phyloP scores from a whole-genome alignment of 2,888 invertebrate species.

The Nomada ferruginata region DNA sequence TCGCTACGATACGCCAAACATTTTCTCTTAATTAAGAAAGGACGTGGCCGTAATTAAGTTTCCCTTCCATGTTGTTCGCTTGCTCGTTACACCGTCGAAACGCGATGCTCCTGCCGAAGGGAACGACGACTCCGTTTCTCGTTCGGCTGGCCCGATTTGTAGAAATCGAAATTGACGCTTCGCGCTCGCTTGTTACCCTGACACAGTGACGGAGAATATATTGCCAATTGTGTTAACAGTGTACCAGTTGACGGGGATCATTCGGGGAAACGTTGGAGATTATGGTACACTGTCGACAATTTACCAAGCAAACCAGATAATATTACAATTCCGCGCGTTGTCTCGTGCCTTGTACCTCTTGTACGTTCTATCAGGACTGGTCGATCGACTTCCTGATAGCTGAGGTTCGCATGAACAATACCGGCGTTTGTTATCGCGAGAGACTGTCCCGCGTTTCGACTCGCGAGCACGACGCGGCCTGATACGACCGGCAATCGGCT shows the following conservation, averaged over 20 bases:
- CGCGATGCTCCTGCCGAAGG: background rate
- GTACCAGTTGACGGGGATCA: background rate
- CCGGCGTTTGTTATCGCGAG: slow-evolving; percentile 34
- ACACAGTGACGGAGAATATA: background rate
- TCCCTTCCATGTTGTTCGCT: slow-evolving; percentile 58
- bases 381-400: slow-evolving; percentile 54
- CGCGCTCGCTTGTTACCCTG: background rate
- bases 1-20: slow-evolving; percentile 72
- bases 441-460: slow-evolving; percentile 2
- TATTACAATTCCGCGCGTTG: slow-evolving; percentile 43
- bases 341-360: slow-evolving; percentile 36
- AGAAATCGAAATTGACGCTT: background rate
- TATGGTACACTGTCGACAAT: slow-evolving; percentile 37
- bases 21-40: slow-evolving; percentile 78
- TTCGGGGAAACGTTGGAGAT: slow-evolving; percentile 14
- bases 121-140: slow-evolving; percentile 25
- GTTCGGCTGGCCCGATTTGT: background rate
- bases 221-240: background rate
- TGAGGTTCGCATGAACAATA: slow-evolving; percentile 38
- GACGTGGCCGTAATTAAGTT: slow-evolving; percentile 74
- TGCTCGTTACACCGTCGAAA: slow-evolving; percentile 49
- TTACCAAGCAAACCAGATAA: slow-evolving; percentile 49
- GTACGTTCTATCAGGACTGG: slow-evolving; percentile 39
- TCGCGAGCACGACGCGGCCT: slow-evolving; percentile 14
- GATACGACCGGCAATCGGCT: slow-evolving; percentile 42